Conservation (phyloP, 2,113 vertebrate species). For the Pterocles burchelli region DNA sequence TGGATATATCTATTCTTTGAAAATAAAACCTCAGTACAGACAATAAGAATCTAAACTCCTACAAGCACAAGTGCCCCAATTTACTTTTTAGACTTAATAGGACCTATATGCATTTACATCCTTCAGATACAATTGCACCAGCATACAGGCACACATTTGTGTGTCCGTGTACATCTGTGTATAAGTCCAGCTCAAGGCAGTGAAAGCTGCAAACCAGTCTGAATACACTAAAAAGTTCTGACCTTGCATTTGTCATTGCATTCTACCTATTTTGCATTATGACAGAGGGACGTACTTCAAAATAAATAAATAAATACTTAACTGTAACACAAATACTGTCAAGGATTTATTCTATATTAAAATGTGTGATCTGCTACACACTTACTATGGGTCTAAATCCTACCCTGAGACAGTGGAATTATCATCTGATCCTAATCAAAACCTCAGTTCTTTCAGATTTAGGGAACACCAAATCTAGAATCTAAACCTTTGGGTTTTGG, state of each 20-base stretch:
- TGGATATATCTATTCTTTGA: background rate
- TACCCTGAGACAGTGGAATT: background rate
- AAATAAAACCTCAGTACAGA: background rate
- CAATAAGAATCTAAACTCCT: background rate
- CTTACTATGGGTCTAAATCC: background rate
- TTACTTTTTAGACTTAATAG: background rate
- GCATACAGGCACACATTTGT: background rate
- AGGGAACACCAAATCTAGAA: background rate
- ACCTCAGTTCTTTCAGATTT: background rate
- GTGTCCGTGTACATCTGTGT: background rate
- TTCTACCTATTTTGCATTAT: background rate
- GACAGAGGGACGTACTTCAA: background rate
- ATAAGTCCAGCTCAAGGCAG: background rate
- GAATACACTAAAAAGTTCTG: background rate
- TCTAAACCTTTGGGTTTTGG: background rate
- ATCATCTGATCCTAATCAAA: background rate
- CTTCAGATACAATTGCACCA: background rate
- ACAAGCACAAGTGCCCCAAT: background rate
- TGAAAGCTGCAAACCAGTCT: background rate
- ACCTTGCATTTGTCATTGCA: background rate
- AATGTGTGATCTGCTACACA: background rate
- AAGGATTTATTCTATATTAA: background rate
- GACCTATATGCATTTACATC: background rate
- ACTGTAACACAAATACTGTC: background rate
- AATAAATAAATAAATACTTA: background rate